Percentiles rank a stretch among this genome's conserved stretches.
Evolutionary conservation across 2,888 invertebrate genomes (phyloP).

Genomic region (Entomobrya multifasciata): DNA sequence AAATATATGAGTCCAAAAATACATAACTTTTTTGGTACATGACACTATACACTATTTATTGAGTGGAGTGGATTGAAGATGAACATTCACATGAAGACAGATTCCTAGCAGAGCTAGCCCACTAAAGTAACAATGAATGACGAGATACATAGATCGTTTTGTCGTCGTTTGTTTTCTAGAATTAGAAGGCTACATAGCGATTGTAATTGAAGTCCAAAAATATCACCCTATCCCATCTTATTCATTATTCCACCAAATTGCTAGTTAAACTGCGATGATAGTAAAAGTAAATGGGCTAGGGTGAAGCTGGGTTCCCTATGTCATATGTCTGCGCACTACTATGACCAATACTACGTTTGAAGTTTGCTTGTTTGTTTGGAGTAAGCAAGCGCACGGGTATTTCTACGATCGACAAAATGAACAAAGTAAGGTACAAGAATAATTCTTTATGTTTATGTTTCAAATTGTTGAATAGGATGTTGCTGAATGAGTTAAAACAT

Average conservation of each 20-base stretch:
- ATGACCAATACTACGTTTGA: too few relatives aligned
- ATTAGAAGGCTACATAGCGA: too few relatives aligned
- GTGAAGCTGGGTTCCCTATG: too few relatives aligned
- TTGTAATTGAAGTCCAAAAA: constrained; percentile 17
- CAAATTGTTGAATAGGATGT: constrained; percentile 12
- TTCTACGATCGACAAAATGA: neutral
- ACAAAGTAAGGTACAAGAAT: neutral
- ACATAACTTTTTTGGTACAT: too few relatives aligned
- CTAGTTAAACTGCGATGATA: constrained; percentile 53
- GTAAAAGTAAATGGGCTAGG: constrained; percentile 62
- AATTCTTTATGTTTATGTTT: neutral
- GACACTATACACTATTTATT: too few relatives aligned
- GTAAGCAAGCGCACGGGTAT: neutral
- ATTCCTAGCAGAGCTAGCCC: too few relatives aligned
- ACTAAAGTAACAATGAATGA: too few relatives aligned
- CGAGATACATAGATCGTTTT: too few relatives aligned
- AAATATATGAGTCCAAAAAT: neutral
- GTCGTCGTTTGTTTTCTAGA: too few relatives aligned
- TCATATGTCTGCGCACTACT: too few relatives aligned
- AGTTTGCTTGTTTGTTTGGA: neutral
- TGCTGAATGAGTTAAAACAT: constrained; percentile 53
- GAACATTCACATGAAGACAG: too few relatives aligned
- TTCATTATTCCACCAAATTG: constrained; percentile 25
- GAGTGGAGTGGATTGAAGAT: too few relatives aligned
- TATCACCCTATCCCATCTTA: constrained; percentile 28